Percentiles rank a stretch among this genome's conserved stretches.
Conservation (phyloP, 2,797 vertebrate genomes). For the Spea hammondii region DNA sequence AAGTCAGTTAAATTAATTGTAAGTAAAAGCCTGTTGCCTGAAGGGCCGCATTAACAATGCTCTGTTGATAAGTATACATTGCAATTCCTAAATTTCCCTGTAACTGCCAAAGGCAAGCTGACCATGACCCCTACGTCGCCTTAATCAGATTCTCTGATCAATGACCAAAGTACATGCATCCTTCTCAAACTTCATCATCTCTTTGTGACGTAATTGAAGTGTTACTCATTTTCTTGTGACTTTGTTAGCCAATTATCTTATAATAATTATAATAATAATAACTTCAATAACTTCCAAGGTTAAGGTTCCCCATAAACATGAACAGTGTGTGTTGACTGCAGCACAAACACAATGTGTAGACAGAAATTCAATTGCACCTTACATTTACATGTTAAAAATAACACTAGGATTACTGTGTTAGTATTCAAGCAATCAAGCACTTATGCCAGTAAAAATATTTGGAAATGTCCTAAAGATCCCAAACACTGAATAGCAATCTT, state of each 20-base stretch:
- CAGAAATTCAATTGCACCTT: constrained; percentile 13
- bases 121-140: constrained; percentile 14
- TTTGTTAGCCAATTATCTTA: constrained; percentile 60
- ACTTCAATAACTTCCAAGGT: not conserved
- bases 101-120: constrained; percentile 13
- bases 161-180: constrained; percentile 52
- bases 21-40: constrained; percentile 32
- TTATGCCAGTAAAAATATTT: constrained; percentile 1
- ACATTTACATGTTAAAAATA: not conserved
- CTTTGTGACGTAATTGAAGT: constrained; percentile 70
- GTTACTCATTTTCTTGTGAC: constrained; percentile 58
- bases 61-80: constrained; percentile 10
- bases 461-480: not conserved
- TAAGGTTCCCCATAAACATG: not conserved
- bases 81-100: constrained; percentile 7
- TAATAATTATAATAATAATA: not conserved
- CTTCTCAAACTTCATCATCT: constrained; percentile 63
- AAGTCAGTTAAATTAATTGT: constrained; percentile 24
- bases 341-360: not conserved
- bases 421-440: not conserved
- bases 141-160: constrained; percentile 33
- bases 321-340: not conserved
- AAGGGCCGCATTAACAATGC: constrained; percentile 36
- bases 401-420: not conserved
- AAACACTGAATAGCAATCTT: not conserved